These are phyloP conservation scores for Labeo catla DNA, from an alignment of 2,113 vertebrate genomes.

Conservation along the genomic window DNA sequence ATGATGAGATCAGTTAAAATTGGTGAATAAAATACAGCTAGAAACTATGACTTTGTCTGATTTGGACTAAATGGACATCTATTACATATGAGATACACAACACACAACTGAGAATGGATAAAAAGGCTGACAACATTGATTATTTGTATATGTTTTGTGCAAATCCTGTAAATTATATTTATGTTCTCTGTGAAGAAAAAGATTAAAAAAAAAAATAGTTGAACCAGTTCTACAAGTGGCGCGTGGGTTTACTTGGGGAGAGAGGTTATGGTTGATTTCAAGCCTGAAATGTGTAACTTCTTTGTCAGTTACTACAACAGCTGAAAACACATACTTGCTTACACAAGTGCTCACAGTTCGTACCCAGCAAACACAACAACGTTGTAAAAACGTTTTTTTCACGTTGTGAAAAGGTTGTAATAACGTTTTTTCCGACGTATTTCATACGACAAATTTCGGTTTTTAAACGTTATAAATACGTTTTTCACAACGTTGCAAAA, in stretches of 20 bases:
- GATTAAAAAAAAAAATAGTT: background rate
- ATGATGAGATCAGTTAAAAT: background rate
- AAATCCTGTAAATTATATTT: background rate
- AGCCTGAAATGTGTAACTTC: background rate
- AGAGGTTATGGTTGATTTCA: background rate
- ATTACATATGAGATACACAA: background rate
- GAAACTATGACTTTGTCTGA: background rate
- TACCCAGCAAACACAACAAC: too few relatives aligned
- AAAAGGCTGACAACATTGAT: background rate
- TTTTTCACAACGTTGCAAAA: too few relatives aligned
- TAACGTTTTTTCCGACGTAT: too few relatives aligned
- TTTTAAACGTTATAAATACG: too few relatives aligned
- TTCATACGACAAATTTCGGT: too few relatives aligned
- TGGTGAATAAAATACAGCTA: background rate
- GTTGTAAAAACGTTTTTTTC: too few relatives aligned
- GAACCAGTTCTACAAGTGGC: background rate
- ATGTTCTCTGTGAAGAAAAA: background rate
- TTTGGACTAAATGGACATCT: background rate
- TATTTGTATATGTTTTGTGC: background rate
- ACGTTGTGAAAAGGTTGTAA: too few relatives aligned
- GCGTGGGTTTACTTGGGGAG: background rate
- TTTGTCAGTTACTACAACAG: background rate
- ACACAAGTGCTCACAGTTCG: too few relatives aligned
- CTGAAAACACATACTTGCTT: background rate
- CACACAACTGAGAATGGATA: background rate